Percentiles rank a stretch among this genome's conserved stretches.
Evolutionary conservation across 2,888 invertebrate species (phyloP).

Genomic region (Eulithis prunata): DNA sequence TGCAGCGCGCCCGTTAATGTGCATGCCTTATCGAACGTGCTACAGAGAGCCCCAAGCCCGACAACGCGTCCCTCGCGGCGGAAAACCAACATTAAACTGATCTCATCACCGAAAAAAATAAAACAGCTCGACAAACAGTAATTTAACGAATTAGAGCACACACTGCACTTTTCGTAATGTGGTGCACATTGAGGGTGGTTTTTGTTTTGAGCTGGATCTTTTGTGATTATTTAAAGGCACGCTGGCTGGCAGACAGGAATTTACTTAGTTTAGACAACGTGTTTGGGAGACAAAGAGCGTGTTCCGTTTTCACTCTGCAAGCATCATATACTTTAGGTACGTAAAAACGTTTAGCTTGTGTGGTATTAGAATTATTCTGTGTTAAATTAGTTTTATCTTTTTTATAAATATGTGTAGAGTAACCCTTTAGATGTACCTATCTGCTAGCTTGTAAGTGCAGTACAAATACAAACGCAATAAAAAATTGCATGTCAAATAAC

Average conservation of each 20-base stretch:
- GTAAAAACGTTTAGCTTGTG: too few species aligned
- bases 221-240: slow-evolving; percentile 26
- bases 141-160: slow-evolving; percentile 43
- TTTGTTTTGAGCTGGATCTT: slow-evolving; percentile 24
- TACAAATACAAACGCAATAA: too few species aligned
- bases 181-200: slow-evolving; percentile 16
- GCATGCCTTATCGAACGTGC: slow-evolving; percentile 78
- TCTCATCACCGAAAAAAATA: slow-evolving; percentile 59
- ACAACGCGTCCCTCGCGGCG: slow-evolving; percentile 44
- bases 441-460: too few species aligned
- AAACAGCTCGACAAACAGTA: slow-evolving; percentile 50
- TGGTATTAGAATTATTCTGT: too few species aligned
- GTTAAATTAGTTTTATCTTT: too few species aligned
- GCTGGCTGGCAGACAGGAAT: slow-evolving; percentile 26
- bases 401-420: too few species aligned
- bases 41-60: slow-evolving; percentile 48
- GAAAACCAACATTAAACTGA: slow-evolving; percentile 62
- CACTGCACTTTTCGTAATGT: slow-evolving; percentile 28
- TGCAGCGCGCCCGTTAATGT: slow-evolving; percentile 78
- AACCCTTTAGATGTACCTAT: too few species aligned
- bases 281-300: slow-evolving; percentile 25
- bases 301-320: neutral
- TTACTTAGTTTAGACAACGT: slow-evolving; percentile 29
- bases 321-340: too few species aligned
- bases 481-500: too few species aligned